These are phyloP conservation scores for Orius insidiosus DNA, from an alignment of 1,140 invertebrate species.

Conservation along the genomic window DNA sequence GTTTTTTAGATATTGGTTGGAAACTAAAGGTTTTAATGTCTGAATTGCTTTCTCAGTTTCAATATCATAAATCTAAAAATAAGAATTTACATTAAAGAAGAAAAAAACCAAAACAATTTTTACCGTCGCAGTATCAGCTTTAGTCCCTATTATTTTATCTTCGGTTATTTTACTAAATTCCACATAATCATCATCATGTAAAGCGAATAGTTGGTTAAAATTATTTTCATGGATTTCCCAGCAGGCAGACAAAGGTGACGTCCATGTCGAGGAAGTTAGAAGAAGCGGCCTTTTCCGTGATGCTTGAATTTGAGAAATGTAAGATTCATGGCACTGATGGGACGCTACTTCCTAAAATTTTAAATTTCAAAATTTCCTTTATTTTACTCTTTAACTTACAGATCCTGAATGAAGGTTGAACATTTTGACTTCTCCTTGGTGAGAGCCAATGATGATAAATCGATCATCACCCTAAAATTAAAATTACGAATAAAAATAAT, in stretches of 20 bases:
- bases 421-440: constrained; percentile 70
- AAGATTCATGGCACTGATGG: constrained; percentile 66
- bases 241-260: constrained; percentile 61
- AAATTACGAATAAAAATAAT: constrained; percentile 12
- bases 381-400: constrained; percentile 23
- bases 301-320: constrained; percentile 56
- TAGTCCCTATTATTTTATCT: constrained; percentile 70
- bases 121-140: constrained; percentile 52
- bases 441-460: constrained; percentile 68
- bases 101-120: constrained; percentile 20
- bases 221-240: constrained; percentile 56
- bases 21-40: constrained; percentile 57
- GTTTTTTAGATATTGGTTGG: constrained; percentile 88
- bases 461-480: constrained; percentile 33
- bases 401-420: constrained; percentile 65
- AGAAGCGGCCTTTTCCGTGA: constrained; percentile 55
- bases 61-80: constrained; percentile 71
- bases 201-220: constrained; percentile 47
- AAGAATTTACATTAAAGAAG: not conserved
- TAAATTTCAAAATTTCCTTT: constrained; percentile 2
- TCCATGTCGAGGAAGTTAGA: constrained; percentile 71
- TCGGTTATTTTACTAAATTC: constrained; percentile 80
- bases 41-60: constrained; percentile 56
- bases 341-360: constrained; percentile 45
- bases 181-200: constrained; percentile 72